These are phyloP conservation scores for Lepidurus packardi DNA, from an alignment of 1,140 invertebrate genomes.

Conservation along the genomic window DNA sequence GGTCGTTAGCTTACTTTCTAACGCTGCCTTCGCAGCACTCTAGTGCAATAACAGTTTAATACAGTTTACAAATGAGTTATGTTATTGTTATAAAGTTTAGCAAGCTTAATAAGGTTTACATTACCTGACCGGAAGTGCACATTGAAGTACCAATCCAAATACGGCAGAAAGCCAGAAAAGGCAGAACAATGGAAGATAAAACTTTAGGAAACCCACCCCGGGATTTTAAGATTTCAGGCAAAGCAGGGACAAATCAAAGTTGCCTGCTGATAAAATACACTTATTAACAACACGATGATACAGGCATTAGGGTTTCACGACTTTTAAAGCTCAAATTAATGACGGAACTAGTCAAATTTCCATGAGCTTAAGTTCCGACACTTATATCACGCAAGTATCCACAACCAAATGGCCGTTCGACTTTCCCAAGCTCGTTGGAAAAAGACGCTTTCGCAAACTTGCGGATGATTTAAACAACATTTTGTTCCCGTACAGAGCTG, in stretches of 20 bases:
- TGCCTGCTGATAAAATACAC: neutral
- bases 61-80: too few relatives aligned
- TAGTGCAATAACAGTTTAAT: neutral
- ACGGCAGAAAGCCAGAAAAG: constrained; percentile 21
- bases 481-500: neutral
- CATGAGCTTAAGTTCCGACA: neutral
- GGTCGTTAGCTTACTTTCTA: constrained; percentile 6
- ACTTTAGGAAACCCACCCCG: neutral
- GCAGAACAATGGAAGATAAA: constrained; percentile 5
- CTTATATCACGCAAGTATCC: constrained; percentile 1
- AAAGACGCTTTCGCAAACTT: neutral
- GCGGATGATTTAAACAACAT: neutral
- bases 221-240: neutral
- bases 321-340: constrained; percentile 12
- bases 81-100: neutral
- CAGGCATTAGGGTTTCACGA: neutral
- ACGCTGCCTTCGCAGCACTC: neutral
- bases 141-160: constrained; percentile 22
- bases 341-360: neutral
- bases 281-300: neutral
- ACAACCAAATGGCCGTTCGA: constrained; percentile 18
- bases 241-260: neutral
- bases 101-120: neutral
- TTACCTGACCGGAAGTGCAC: constrained; percentile 20
- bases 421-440: neutral